These are phyloP conservation scores for Pteria penguin DNA, from an alignment of 2,888 invertebrate genomes.

Conservation along the genomic window DNA sequence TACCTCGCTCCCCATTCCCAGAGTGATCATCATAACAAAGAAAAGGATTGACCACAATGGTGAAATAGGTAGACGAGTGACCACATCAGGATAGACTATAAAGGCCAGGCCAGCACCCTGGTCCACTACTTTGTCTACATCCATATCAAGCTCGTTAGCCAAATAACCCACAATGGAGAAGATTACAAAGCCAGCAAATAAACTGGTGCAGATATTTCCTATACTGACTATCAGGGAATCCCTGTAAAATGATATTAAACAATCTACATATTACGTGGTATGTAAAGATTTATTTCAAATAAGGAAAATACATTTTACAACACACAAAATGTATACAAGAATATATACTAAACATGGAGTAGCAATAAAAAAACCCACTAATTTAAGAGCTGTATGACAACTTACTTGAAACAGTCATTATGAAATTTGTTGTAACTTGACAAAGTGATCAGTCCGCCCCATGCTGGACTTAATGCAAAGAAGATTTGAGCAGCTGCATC, in stretches of 20 bases:
- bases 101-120: slow-evolving; percentile 78
- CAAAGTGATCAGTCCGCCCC: slow-evolving; percentile 79
- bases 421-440: slow-evolving; percentile 79
- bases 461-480: slow-evolving; percentile 78
- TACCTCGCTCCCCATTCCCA: slow-evolving; percentile 79
- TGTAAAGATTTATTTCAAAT: too few relatives aligned
- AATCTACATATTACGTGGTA: too few relatives aligned
- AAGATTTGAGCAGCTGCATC: slow-evolving; percentile 79
- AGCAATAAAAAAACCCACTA: too few relatives aligned
- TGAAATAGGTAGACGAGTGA: slow-evolving; percentile 74
- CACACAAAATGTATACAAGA: too few relatives aligned
- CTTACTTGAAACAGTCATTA: slow-evolving; percentile 78
- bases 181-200: slow-evolving; percentile 79
- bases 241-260: slow-evolving; percentile 56
- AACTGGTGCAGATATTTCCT: slow-evolving; percentile 76
- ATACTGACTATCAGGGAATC: slow-evolving; percentile 77
- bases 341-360: too few relatives aligned
- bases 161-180: slow-evolving; percentile 78
- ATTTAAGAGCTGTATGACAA: too few relatives aligned
- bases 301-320: too few relatives aligned
- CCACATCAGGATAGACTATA: slow-evolving; percentile 78
- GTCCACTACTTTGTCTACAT: slow-evolving; percentile 75
- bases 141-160: slow-evolving; percentile 73
- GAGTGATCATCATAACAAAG: slow-evolving; percentile 78
- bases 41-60: slow-evolving; percentile 78